phyloP scores from a whole-genome alignment of 2,888 invertebrate genomes.

The Hypselothyrea guttata region DNA sequence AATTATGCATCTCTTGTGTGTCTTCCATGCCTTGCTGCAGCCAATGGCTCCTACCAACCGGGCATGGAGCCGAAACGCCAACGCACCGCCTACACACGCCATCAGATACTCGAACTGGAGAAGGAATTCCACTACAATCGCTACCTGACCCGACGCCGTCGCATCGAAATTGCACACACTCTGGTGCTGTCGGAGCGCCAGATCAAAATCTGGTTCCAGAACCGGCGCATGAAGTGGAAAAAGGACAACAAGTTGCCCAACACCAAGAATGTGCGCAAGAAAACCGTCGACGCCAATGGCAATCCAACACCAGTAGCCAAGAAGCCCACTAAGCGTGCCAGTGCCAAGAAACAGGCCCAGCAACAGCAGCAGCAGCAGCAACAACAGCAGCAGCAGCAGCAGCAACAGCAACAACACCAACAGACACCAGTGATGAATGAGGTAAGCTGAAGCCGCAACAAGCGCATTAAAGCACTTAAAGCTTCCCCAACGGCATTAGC shows the following conservation, averaged over 20 bases:
- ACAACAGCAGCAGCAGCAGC: conserved; percentile 49
- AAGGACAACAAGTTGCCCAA: conserved; percentile 86
- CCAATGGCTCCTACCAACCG: conserved; percentile 93
- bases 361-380: conserved; percentile 64
- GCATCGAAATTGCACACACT: conserved; percentile 98
- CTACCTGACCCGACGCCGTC: conserved; percentile 95
- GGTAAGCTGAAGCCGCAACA: conserved; percentile 71
- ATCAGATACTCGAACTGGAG: conserved; percentile 98
- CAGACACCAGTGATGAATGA: conserved; percentile 81
- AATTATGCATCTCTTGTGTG: conserved; percentile 47
- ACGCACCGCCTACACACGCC: conserved; percentile 97
- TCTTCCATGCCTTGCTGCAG: conserved; percentile 83
- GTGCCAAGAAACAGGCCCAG: conserved; percentile 77
- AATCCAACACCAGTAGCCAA: conserved; percentile 81
- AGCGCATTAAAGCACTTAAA: conserved; percentile 50
- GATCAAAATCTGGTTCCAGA: conserved; percentile 95
- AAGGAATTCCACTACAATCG: conserved; percentile 99
- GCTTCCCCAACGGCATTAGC: conserved; percentile 31
- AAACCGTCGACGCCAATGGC: conserved; percentile 83
- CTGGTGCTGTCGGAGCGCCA: conserved; percentile 95
- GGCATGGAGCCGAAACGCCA: conserved; percentile 98
- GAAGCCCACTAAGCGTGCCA: conserved; percentile 79
- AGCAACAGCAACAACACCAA: conserved; percentile 55
- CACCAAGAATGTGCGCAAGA: conserved; percentile 86
- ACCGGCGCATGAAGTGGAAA: conserved; percentile 93